Evolutionary conservation across 2,888 invertebrate species (phyloP).

Genomic region (Temnothorax ravouxi): DNA sequence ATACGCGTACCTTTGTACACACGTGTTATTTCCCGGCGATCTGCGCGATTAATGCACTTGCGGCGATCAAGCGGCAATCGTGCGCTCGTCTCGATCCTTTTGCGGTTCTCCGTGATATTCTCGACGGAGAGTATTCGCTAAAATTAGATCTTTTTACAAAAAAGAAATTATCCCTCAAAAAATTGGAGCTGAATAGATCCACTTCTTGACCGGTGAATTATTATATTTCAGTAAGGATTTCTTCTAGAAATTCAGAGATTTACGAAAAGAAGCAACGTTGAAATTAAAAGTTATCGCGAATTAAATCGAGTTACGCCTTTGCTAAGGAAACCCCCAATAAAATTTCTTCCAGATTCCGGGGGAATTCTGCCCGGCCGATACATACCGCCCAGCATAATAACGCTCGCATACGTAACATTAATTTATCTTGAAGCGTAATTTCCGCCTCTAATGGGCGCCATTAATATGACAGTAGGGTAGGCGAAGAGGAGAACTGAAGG

Average conservation of each 20-base stretch:
- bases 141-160: slow-evolving; percentile 2
- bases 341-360: neutral
- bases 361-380: neutral
- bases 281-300: neutral
- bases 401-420: slow-evolving; percentile 16
- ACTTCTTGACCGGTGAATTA: neutral
- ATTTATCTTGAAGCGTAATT: slow-evolving; percentile 49
- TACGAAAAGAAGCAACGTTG: neutral
- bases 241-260: neutral
- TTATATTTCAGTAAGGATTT: neutral
- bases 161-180: neutral
- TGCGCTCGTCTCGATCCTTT: slow-evolving; percentile 23
- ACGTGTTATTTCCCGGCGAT: slow-evolving; percentile 25
- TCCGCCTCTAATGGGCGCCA: slow-evolving; percentile 43
- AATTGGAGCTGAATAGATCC: neutral
- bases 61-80: slow-evolving; percentile 10
- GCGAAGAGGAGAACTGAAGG: neutral
- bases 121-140: neutral
- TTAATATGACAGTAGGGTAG: slow-evolving; percentile 33
- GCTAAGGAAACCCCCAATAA: neutral
- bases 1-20: slow-evolving; percentile 52
- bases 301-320: neutral
- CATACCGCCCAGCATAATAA: neutral
- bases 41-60: slow-evolving; percentile 14
- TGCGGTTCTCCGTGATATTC: neutral